Evolutionary conservation across 2,797 vertebrate genomes (phyloP).

Genomic region (Enteromius unitaeniatus): DNA sequence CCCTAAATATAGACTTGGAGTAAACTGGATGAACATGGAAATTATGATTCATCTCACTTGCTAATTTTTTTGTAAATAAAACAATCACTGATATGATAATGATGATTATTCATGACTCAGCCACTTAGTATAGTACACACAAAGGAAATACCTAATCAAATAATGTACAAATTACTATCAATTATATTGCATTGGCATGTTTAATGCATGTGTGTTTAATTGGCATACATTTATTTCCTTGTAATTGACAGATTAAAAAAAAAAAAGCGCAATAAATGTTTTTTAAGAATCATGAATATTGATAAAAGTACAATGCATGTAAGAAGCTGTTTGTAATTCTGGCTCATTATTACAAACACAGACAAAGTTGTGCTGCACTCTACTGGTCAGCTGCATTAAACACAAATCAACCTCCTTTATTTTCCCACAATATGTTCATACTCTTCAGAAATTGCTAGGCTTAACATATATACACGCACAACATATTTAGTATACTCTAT

Average conservation of each 20-base stretch:
- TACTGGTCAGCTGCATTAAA: slow-evolving; percentile 38
- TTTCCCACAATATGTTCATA: background rate
- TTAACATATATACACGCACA: background rate
- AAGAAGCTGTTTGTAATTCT: background rate
- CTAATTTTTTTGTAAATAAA: slow-evolving; percentile 37
- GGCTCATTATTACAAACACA: background rate
- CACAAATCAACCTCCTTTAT: background rate
- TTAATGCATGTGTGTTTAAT: slow-evolving; percentile 1
- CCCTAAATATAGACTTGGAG: slow-evolving; percentile 48
- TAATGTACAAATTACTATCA: background rate
- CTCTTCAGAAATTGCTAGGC: background rate
- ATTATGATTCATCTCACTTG: slow-evolving; percentile 35
- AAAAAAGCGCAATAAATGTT: background rate
- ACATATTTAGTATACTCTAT: background rate
- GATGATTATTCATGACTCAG: slow-evolving; percentile 10
- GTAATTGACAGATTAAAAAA: background rate
- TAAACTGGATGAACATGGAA: slow-evolving; percentile 34
- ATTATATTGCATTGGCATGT: background rate
- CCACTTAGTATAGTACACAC: slow-evolving; percentile 9
- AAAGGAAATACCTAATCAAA: background rate
- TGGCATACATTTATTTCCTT: background rate
- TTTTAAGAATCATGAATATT: background rate
- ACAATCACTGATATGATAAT: slow-evolving; percentile 40
- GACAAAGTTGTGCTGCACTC: slow-evolving; percentile 43
- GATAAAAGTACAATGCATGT: background rate